Percentiles rank a stretch among this genome's conserved stretches.
These are phyloP conservation scores for Ispidina picta DNA, from an alignment of 2,797 vertebrate species.

Conservation along the genomic window DNA sequence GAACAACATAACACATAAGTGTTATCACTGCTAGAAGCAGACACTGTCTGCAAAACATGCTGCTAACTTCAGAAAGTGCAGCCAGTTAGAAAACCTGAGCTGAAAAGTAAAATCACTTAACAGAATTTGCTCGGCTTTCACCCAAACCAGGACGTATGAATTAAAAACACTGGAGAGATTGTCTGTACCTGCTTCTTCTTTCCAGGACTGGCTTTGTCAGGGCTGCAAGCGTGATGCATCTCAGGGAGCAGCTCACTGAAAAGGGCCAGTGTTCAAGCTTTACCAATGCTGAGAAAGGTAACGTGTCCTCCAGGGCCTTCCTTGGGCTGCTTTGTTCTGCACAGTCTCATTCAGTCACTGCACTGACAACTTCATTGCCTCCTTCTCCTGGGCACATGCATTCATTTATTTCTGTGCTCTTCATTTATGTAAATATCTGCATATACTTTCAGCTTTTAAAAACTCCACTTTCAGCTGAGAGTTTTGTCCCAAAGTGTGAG, in stretches of 20 bases:
- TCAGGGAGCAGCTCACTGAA: conserved; percentile 84
- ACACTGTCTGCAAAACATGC: too few relatives aligned
- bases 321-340: accelerated
- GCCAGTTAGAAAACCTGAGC: too few relatives aligned
- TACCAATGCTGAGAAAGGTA: conserved; percentile 91
- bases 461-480: neutral
- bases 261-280: conserved; percentile 86
- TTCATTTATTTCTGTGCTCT: neutral
- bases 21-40: too few relatives aligned
- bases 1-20: too few relatives aligned
- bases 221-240: conserved; percentile 85
- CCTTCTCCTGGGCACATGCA: neutral
- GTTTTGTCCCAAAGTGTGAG: neutral
- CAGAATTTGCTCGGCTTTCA: too few relatives aligned
- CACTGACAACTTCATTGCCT: neutral
- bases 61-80: too few relatives aligned
- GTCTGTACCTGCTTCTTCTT: neutral
- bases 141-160: neutral
- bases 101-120: too few relatives aligned
- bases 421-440: accelerated
- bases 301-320: neutral
- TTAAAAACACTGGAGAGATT: neutral
- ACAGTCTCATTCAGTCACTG: neutral
- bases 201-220: conserved; percentile 85
- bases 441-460: neutral